Percentiles rank a stretch among this genome's conserved stretches.
Evolutionary conservation across 2,888 invertebrate genomes (phyloP).

Genomic region (Caprella mutica): DNA sequence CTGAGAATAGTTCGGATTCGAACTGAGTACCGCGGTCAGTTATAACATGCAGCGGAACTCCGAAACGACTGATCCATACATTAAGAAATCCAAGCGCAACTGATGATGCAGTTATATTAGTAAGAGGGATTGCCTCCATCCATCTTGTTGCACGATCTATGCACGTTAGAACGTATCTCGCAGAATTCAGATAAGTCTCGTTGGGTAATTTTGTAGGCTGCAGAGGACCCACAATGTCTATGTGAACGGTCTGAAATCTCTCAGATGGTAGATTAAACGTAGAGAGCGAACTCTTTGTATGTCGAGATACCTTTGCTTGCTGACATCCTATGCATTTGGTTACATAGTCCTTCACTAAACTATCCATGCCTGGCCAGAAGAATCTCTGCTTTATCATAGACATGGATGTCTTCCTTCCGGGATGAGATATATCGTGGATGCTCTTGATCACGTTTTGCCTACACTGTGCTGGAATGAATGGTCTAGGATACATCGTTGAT

Average conservation of each 20-base stretch:
- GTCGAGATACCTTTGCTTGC: slow-evolving; percentile 37
- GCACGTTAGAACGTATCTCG: background rate
- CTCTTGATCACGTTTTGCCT: background rate
- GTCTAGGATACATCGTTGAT: background rate
- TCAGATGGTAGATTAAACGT: slow-evolving; percentile 31
- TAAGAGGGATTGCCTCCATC: slow-evolving; percentile 33
- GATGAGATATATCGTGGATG: background rate
- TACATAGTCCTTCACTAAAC: slow-evolving; percentile 37
- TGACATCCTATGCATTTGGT: slow-evolving; percentile 38
- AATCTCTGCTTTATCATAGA: slow-evolving; percentile 17
- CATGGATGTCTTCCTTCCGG: background rate
- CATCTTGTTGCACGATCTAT: background rate
- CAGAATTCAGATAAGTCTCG: background rate
- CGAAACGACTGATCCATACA: slow-evolving; percentile 41
- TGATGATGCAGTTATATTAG: slow-evolving; percentile 26
- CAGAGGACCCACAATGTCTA: slow-evolving; percentile 17
- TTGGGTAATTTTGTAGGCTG: background rate
- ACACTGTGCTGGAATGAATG: background rate
- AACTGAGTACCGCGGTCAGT: slow-evolving; percentile 38
- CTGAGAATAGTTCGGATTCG: slow-evolving; percentile 3
- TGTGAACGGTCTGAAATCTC: slow-evolving; percentile 25
- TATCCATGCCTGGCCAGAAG: slow-evolving; percentile 27
- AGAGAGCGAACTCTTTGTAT: slow-evolving; percentile 34
- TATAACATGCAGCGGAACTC: slow-evolving; percentile 37
- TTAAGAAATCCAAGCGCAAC: slow-evolving; percentile 38